These are phyloP conservation scores for Tolmerus cingulatus DNA, from an alignment of 2,888 invertebrate genomes.

Conservation along the genomic window DNA sequence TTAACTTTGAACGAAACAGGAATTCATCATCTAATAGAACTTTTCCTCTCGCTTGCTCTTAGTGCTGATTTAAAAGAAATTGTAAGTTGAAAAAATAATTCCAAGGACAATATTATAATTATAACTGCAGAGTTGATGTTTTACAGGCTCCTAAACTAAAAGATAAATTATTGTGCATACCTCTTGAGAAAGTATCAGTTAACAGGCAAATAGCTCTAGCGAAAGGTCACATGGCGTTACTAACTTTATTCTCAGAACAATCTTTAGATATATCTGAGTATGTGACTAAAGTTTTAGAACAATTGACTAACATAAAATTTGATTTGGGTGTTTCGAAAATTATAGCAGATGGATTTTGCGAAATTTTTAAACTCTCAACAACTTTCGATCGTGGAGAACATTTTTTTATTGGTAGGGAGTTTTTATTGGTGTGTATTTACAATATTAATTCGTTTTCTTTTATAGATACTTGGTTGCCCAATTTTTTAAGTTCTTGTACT, in stretches of 20 bases:
- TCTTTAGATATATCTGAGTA: conserved; percentile 58
- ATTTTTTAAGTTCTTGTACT: conserved; percentile 57
- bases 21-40: conserved; percentile 66
- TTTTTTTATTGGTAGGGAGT: conserved; percentile 53
- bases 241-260: conserved; percentile 60
- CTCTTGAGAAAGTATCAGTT: conserved; percentile 58
- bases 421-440: background rate
- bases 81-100: conserved; percentile 44
- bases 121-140: background rate
- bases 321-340: conserved; percentile 57
- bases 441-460: background rate
- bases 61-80: conserved; percentile 55
- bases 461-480: conserved; percentile 58
- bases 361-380: conserved; percentile 56
- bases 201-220: conserved; percentile 57
- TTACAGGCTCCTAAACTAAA: conserved; percentile 58
- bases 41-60: conserved; percentile 59
- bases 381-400: conserved; percentile 58
- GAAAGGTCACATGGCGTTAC: conserved; percentile 61
- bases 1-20: conserved; percentile 66
- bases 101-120: background rate
- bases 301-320: conserved; percentile 55
- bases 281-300: conserved; percentile 57
- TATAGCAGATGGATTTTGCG: conserved; percentile 55
- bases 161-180: conserved; percentile 59